Evolutionary conservation across 2,113 vertebrate species (phyloP), one percentile per base, ranked within the genome.

Genomic region (Parus major): DNA sequence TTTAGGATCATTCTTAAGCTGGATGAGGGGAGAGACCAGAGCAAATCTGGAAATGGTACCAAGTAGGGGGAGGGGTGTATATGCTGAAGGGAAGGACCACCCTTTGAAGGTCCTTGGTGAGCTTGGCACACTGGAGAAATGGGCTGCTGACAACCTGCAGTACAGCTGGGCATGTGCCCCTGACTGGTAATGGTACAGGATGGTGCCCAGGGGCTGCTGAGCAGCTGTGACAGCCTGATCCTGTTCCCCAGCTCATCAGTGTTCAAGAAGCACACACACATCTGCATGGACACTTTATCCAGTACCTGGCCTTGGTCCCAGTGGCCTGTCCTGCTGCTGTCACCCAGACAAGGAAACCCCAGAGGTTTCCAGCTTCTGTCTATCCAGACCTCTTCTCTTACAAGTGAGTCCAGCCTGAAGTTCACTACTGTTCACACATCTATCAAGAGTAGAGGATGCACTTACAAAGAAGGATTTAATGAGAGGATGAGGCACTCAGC

Each of bases 41-140:
- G 10, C 39, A 64, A 57, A 46, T 46, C 23, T 61, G 36, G 35
- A 78, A 52, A 15, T 42, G 35, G 19, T 49, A 39, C 36, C 31
- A 41, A 36, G 47, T 0, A 28, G 10, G 8, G 15, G 5, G 12
- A 55, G n/a, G 2, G 1, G 7, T 44, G 5, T 53, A 10, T 25
- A 28, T 35, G 20, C 12, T 46, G 50, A 12, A 55, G 12, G 15
- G 5, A 5, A 47, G 33, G 21, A 17, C 5, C 8, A 15, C 12
- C 10, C 19, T 86, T 63, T 59, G 75, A 28, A 93, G 16, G 8
- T 36, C 36, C 36, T 36, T 36, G 36, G 36, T 36, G 13, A 18
- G 10, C 8, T 52, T 7, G 4, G 13, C 11, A 57, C 12, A 4
- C 27, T 33, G 27, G 33, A 73, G 50, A 42, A 84, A 18, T 22